Percentiles rank a stretch among this genome's conserved stretches.
Evolutionary conservation across 1,140 invertebrate genomes (phyloP).

Genomic region (Gerris buenoi): DNA sequence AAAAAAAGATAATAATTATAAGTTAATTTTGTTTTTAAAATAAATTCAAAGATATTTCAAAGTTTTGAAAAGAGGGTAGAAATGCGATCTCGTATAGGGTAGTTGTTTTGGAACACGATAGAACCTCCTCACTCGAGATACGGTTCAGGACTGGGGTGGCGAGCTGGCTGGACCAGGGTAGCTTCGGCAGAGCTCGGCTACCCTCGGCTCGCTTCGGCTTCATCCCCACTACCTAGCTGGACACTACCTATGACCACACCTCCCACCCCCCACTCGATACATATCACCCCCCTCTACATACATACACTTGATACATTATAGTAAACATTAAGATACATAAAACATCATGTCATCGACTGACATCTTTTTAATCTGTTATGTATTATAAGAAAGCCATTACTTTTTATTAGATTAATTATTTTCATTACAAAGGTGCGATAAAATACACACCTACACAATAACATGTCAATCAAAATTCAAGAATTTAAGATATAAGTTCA

Average conservation of each 20-base stretch:
- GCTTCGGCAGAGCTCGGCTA: slow-evolving; percentile 3
- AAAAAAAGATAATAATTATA: background rate
- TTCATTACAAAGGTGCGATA: too few relatives aligned
- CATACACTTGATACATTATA: background rate
- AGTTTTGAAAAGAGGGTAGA: background rate
- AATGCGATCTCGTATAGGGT: background rate
- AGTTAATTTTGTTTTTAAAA: background rate
- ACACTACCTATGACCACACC: background rate
- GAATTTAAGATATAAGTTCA: too few relatives aligned
- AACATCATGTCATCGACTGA: too few relatives aligned
- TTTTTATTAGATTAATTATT: too few relatives aligned
- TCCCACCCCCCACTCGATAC: slow-evolving; percentile 1
- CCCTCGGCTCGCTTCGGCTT: slow-evolving; percentile 12
- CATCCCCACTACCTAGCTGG: slow-evolving; percentile 6
- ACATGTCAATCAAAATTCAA: too few relatives aligned
- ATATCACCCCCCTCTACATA: slow-evolving; percentile 1
- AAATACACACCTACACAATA: too few relatives aligned
- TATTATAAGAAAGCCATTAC: too few relatives aligned
- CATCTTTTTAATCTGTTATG: too few relatives aligned
- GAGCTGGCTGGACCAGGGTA: slow-evolving; percentile 6
- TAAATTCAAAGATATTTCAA: background rate
- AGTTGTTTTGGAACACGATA: background rate
- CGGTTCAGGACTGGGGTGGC: slow-evolving; percentile 5
- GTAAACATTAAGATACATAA: background rate
- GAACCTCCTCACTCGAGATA: background rate